These are phyloP conservation scores for Synanthedon andrenaeformis DNA, from an alignment of 2,888 invertebrate species.

Conservation along the genomic window DNA sequence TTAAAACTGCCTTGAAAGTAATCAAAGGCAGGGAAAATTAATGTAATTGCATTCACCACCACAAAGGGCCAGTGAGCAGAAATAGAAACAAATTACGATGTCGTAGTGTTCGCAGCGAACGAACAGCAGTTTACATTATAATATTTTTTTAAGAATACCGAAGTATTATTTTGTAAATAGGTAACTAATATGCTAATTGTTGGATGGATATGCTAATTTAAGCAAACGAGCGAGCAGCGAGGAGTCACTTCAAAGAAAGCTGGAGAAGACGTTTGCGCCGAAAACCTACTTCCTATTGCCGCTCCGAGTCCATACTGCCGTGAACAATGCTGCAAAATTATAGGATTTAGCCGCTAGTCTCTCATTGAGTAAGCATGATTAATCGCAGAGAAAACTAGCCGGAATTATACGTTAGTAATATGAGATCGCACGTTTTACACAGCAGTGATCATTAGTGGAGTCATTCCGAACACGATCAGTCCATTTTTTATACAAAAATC, in stretches of 20 bases:
- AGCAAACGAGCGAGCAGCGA: background rate
- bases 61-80: conserved; percentile 41
- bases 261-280: conserved; percentile 38
- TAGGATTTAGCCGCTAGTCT: conserved; percentile 51
- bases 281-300: conserved; percentile 57
- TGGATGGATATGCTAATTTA: background rate
- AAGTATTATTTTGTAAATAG: too few species aligned
- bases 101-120: conserved; percentile 29
- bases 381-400: conserved; percentile 56
- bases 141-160: background rate
- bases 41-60: conserved; percentile 43
- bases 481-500: conserved; percentile 17
- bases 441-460: conserved; percentile 37
- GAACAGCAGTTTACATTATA: conserved; percentile 19
- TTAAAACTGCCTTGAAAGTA: conserved; percentile 24
- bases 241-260: conserved; percentile 25
- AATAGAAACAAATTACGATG: conserved; percentile 51
- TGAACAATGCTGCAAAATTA: conserved; percentile 58
- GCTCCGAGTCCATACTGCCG: conserved; percentile 32
- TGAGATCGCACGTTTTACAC: conserved; percentile 47
- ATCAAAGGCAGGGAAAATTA: conserved; percentile 17
- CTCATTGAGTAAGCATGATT: conserved; percentile 60
- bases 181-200: background rate
- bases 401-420: conserved; percentile 44
- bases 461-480: conserved; percentile 39